These are phyloP conservation scores for Gulo gulo DNA, from an alignment of 2,113 vertebrate species.

Conservation along the genomic window DNA sequence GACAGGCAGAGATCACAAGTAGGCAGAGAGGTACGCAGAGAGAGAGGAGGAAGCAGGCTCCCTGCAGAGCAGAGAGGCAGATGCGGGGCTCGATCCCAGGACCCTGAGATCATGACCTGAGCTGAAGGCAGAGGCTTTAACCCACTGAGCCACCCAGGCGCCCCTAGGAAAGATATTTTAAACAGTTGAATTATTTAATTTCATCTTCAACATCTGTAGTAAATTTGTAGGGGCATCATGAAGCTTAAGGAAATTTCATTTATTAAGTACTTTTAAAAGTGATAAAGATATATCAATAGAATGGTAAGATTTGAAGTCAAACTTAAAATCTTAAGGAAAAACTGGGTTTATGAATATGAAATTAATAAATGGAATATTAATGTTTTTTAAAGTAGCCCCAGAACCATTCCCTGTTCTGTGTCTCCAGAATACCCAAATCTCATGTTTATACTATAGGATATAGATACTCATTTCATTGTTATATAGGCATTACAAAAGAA, in stretches of 20 bases:
- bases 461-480: not conserved
- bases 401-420: not conserved
- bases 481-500: not conserved
- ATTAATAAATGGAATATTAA: constrained; percentile 17
- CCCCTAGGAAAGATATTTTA: not conserved
- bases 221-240: not conserved
- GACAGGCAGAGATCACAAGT: no score
- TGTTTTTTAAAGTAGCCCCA: not conserved
- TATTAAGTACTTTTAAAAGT: constrained; percentile 5
- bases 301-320: constrained; percentile 15
- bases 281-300: not conserved
- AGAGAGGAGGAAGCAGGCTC: no score
- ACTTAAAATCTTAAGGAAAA: not conserved
- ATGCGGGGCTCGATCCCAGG: no score
- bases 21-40: no score
- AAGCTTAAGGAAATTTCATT: not conserved
- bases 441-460: not conserved
- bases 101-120: no score
- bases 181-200: constrained; percentile 9
- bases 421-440: not conserved
- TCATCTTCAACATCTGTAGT: not conserved
- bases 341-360: not conserved
- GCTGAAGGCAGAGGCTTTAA: no score
- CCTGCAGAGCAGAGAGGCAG: no score
- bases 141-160: no score